Evolutionary conservation across 2,888 invertebrate species (phyloP).

Genomic region (Drosophila neoperkinsi): DNA sequence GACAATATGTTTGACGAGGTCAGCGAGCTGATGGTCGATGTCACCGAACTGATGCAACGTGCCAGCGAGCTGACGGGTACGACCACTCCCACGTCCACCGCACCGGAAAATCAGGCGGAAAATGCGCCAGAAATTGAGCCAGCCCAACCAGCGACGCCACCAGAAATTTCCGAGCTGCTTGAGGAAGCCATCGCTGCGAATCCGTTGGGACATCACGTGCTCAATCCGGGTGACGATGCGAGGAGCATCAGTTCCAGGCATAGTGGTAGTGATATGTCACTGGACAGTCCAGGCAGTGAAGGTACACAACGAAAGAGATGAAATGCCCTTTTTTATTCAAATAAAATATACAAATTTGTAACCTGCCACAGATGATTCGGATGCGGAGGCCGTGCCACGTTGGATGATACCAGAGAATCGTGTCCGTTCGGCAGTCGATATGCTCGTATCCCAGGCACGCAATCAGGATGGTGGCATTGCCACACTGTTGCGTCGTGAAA

Average conservation of each 20-base stretch:
- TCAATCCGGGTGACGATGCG: conserved; percentile 24
- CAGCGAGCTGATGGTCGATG: conserved; percentile 47
- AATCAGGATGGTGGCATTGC: conserved; percentile 68
- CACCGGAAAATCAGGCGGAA: neutral
- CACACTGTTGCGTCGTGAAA: conserved; percentile 61
- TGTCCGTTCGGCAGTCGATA: conserved; percentile 61
- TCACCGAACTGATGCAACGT: conserved; percentile 40
- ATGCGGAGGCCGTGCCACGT: conserved; percentile 55
- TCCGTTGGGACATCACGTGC: conserved; percentile 4
- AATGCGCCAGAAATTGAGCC: neutral
- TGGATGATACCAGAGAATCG: conserved; percentile 71
- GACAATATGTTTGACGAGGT: conserved; percentile 52
- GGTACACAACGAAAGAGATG: conserved; percentile 29
- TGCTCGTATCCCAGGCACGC: conserved; percentile 62
- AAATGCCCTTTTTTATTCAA: neutral
- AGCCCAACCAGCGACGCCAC: conserved; percentile 5
- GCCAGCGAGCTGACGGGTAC: conserved; percentile 23
- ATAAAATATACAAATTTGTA: neutral
- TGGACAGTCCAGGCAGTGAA: conserved; percentile 70
- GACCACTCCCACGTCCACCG: neutral
- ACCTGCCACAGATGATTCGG: conserved; percentile 58
- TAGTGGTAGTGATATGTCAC: conserved; percentile 64
- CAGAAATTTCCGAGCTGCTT: neutral
- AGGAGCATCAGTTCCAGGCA: conserved; percentile 32
- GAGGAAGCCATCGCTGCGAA: conserved; percentile 7